Base-by-base conservation (phyloP, 2,797 vertebrate species). In the Rhinoraja longicauda region DNA sequence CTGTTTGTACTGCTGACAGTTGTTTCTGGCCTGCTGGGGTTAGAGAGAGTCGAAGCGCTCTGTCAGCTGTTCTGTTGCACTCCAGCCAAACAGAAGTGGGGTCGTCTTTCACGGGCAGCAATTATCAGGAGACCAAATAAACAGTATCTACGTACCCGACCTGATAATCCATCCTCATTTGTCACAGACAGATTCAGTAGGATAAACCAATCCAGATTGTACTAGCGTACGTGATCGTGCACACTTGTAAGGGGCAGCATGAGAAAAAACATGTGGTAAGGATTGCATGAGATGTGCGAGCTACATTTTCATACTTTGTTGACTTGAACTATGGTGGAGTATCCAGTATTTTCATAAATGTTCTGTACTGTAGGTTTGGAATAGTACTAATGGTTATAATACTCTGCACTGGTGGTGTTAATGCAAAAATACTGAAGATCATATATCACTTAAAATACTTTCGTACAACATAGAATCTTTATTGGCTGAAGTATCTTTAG, bases 61-160 rank as follows among this genome's bases (percentile, higher is more conserved):
- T 15, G 70, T 53, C 90, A 92, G 90, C 90, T 92, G 90, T 73
- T 90, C 36, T 92, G 72, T 57, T 73, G 90, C 91, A 72, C 90
- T 75, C 72, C 70, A 73, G 90, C 90, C 90, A 92, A 92, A 92
- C 90, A 92, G 90, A 92, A 92, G 90, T 92, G 90, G 90, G 90
- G 70, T 92, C 17, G 72, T 92, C 90, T 92, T 92, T 92, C 90
- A 92, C 12, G 39, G 90, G 24, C 90, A 32, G 64, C 90, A 75
- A 92, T 92, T 92, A 92, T 75, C 90, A 73, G 72, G 90, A 73
- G 90, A 92, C 67, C 90, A 92, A 92, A 92, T 92, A 92, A 92
- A 92, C 70, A 92, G 90, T 92, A 92, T 92, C 36, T 92, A 75
- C 90, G 39, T 70, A n/a, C 70, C 90, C 45, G 39, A 92, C 90